Evolutionary conservation across 2,797 vertebrate species (phyloP).

Genomic region (Philypnodon macrostomus): DNA sequence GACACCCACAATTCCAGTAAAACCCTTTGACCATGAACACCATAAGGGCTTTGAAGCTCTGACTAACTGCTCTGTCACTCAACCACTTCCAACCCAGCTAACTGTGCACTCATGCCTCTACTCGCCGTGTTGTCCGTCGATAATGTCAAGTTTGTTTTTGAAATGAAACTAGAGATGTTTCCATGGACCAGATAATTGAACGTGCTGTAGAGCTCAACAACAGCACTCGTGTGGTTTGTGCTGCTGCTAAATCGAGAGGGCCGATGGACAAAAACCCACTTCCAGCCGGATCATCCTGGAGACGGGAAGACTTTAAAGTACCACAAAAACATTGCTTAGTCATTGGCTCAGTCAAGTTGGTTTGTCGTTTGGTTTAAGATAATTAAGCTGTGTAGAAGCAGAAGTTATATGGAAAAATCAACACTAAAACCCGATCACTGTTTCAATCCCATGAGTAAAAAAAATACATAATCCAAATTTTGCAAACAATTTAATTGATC

Average conservation of each 20-base stretch:
- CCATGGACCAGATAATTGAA: slow-evolving; percentile 39
- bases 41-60: slow-evolving; percentile 59
- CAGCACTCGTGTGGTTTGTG: slow-evolving; percentile 53
- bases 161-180: slow-evolving; percentile 49
- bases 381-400: slow-evolving; percentile 6
- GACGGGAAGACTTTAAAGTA: slow-evolving; percentile 33
- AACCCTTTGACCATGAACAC: slow-evolving; percentile 42
- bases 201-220: slow-evolving; percentile 45
- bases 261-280: slow-evolving; percentile 2
- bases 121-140: slow-evolving; percentile 35
- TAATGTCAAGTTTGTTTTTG: slow-evolving; percentile 58
- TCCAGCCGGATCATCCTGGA: slow-evolving; percentile 20
- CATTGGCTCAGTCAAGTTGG: background rate
- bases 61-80: slow-evolving; percentile 62
- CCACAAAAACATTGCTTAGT: slow-evolving; percentile 25
- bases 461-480: background rate
- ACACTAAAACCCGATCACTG: background rate
- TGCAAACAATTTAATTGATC: too few species aligned
- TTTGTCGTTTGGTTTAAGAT: slow-evolving; percentile 22
- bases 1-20: slow-evolving; percentile 64
- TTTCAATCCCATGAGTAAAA: too few species aligned
- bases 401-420: background rate
- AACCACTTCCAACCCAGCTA: slow-evolving; percentile 57
- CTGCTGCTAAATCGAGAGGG: slow-evolving; percentile 21
- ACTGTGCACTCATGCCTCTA: slow-evolving; percentile 29